These are phyloP conservation scores for Elymnias hypermnestra DNA, from an alignment of 1,140 invertebrate genomes.

Conservation along the genomic window DNA sequence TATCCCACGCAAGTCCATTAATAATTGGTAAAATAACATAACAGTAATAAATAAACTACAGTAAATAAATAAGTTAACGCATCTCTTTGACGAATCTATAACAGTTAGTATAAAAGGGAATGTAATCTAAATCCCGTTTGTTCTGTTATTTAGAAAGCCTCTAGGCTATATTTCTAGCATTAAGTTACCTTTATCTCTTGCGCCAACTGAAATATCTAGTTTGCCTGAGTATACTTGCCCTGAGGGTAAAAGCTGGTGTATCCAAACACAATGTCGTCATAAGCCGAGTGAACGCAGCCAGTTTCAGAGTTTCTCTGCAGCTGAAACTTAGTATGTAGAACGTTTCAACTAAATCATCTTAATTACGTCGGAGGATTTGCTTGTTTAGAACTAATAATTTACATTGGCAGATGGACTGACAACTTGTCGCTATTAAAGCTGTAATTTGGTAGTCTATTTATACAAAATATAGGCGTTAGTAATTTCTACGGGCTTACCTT, in stretches of 20 bases:
- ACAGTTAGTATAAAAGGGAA: conserved; percentile 5
- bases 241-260: conserved; percentile 25
- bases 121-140: neutral
- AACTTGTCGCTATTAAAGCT: no score
- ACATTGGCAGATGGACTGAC: neutral
- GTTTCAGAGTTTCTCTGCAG: conserved; percentile 35
- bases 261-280: conserved; percentile 33
- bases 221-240: conserved; percentile 27
- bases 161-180: conserved; percentile 17
- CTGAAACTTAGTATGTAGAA: conserved; percentile 24
- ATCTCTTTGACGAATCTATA: neutral
- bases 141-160: conserved; percentile 8
- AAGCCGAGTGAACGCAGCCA: conserved; percentile 30
- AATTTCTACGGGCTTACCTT: no score
- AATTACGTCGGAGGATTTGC: conserved; percentile 2
- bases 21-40: no score
- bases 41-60: no score
- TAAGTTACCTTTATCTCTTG: conserved; percentile 20
- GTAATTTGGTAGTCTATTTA: no score
- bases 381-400: neutral
- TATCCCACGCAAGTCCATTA: no score
- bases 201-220: conserved; percentile 26
- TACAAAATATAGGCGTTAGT: no score
- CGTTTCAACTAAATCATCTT: conserved; percentile 8
- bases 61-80: no score